Percentiles rank a stretch among this genome's conserved stretches.
Evolutionary conservation across 2,888 invertebrate genomes (phyloP).

Genomic region (Acronicta aceris): DNA sequence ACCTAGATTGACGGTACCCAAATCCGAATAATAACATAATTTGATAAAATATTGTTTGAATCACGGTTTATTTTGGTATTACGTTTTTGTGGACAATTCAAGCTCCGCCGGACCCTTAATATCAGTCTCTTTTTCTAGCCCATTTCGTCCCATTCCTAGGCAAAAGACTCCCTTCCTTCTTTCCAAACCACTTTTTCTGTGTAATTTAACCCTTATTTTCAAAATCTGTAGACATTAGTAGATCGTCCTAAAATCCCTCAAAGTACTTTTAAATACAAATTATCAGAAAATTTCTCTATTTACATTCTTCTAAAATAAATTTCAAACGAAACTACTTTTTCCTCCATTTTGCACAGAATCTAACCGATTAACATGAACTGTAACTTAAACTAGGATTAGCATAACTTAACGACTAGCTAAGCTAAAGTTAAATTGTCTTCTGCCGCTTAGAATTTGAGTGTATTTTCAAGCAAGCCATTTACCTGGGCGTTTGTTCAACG

Average conservation of each 20-base stretch:
- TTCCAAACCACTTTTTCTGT: too few species aligned
- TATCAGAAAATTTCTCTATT: constrained; percentile 21
- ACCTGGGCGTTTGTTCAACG: constrained; percentile 35
- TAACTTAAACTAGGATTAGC: constrained; percentile 52
- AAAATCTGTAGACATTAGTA: too few species aligned
- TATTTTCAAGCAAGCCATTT: constrained; percentile 30
- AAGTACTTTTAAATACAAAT: constrained; percentile 25
- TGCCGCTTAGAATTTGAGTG: constrained; percentile 15
- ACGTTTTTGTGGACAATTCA: too few species aligned
- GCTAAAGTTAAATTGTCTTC: constrained; percentile 49
- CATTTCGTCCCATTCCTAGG: too few species aligned
- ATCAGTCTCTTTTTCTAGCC: too few species aligned
- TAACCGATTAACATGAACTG: constrained; percentile 49
- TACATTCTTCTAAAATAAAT: constrained; percentile 33
- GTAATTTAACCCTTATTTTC: too few species aligned
- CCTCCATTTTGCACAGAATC: constrained; percentile 38
- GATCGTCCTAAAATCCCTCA: background rate
- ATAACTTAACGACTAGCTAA: constrained; percentile 32
- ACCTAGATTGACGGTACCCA: too few species aligned
- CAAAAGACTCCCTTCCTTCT: too few species aligned
- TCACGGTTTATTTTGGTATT: too few species aligned
- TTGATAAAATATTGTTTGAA: too few species aligned
- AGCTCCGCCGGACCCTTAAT: too few species aligned
- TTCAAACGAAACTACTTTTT: constrained; percentile 37
- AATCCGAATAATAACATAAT: too few species aligned